These are phyloP conservation scores for Hylomyscus alleni DNA, from an alignment of 2,797 vertebrate species.

Conservation along the genomic window DNA sequence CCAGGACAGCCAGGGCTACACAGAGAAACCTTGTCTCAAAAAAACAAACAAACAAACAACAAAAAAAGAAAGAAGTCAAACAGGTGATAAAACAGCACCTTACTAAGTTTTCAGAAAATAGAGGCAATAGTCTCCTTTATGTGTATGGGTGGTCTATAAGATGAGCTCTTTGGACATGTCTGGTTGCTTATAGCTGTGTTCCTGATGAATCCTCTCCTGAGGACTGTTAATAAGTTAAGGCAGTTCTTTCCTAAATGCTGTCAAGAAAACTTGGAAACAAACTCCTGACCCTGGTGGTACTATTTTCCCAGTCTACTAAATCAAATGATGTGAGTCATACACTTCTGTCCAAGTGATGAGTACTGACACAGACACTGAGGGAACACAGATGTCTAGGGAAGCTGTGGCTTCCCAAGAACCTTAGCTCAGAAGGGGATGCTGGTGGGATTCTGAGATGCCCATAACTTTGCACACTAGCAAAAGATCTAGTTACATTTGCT, in stretches of 20 bases:
- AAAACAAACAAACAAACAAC: too few species aligned
- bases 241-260: background rate
- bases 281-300: conserved; percentile 3
- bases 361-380: conserved; percentile 57
- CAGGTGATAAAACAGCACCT: background rate
- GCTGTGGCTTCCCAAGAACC: background rate
- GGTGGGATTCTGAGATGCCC: conserved; percentile 2
- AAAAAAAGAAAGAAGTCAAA: too few species aligned
- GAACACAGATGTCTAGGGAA: background rate
- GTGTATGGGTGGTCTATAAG: background rate
- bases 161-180: background rate
- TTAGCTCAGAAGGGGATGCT: conserved; percentile 12
- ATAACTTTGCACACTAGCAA: conserved; percentile 53
- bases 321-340: conserved; percentile 68
- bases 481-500: conserved; percentile 63
- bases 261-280: conserved; percentile 2
- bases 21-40: too few species aligned
- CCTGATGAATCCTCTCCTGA: conserved; percentile 20
- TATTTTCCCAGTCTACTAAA: conserved; percentile 61
- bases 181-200: background rate
- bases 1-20: too few species aligned
- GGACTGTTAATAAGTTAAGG: conserved; percentile 11
- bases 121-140: background rate
- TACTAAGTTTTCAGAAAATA: conserved; percentile 38
- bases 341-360: conserved; percentile 48